Evolutionary conservation across 2,888 invertebrate species (phyloP), one percentile per base, ranked within the genome.

Genomic region (Mesorhabditis spiculigera): DNA sequence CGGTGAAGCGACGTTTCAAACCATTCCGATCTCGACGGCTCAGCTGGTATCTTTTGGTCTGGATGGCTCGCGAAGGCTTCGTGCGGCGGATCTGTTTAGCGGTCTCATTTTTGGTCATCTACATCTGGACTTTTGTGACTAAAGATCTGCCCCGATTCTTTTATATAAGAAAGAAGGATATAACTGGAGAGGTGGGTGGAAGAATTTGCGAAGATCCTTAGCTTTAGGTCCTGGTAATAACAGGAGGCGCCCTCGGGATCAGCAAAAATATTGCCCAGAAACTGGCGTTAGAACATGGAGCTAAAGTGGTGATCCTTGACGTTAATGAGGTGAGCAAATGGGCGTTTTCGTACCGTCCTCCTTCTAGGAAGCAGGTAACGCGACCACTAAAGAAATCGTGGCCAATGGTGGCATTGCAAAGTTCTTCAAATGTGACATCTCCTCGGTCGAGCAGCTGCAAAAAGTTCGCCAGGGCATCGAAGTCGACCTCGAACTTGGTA

Each of bases 211-310:
- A 65, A 65, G 65, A 42, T 41, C 45, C 43, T 65, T 10, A 6
- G 41, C 62, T 68, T 64, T 63, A 74, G 74, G 71, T 76, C 4
- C 69, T 73, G n/a, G 76, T 76, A 5, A 73, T 76, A 16, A 76
- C 76, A 10, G 76, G 76, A 16, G 74, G 74, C 45, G 76, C 74
- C 28, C 72, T 74, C 72, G 76, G 76, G 6, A 76, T 76, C 28
- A 74, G 76, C 13, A 73, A 73, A 65, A 68, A 73, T 28, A 66
- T 75, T 5, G 73, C 73, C 43, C 45, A 65, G n/a, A 64, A 65
- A 41, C 64, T 76, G 16, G 65, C 72, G 45, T n/a, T 62, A 4
- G 65, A 70, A 42, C 68, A 71, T 45, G 58, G 68, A 5, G 76
- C 76, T 5, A 73, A 73, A 66, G 70, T 73, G 13, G 69, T 69